Base-by-base conservation (phyloP, 2,113 vertebrate genomes). In the Myocastor coypus region DNA sequence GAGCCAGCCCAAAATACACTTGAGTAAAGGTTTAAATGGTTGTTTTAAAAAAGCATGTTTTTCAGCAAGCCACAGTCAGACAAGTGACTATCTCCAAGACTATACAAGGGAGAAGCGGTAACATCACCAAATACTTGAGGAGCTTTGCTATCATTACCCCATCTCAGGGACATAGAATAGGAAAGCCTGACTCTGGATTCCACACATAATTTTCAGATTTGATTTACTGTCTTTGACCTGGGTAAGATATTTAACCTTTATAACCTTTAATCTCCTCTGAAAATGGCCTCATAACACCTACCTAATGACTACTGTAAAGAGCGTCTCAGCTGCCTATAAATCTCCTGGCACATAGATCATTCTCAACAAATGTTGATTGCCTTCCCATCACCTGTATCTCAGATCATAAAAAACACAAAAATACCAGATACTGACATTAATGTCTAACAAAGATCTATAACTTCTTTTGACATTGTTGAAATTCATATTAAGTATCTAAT, bases 171-270 rank as follows among this genome's bases (percentile, higher is more conserved):
- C 26, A 66, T 4, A 77, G 40, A 32, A 19, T 78, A 46, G 61
- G 59, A 40, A 52, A 85, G 1, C 46, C 22, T 37, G 24, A 16
- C 26, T 90, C 75, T 92, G 50, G 85, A 80, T 17, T 55, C 19
- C 80, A 26, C 11, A 78, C 63, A 50, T 61, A 46, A 50, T 82
- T 95, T 90, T 64, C 50, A 87, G 61, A 68, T 92, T 64, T 77
- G 20, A 42, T 86, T 71, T 96, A 40, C 17, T 96, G 46, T 37
- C 66, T 95, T 94, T 32, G 50, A 59, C 42, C 7, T 52, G 34
- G 63, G 32, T 7, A 86, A 82, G 46, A 88, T 94, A 77, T 28
- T 96, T 92, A 64, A 92, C 46, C 50, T 55, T 40, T 57, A 8
- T 64, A 8, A 85, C 24, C 3, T 91, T 96, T 57, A 91, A 32